Evolutionary conservation across 1,140 invertebrate genomes (phyloP), one percentile per base, ranked within the genome.

Genomic region (Drosophila novamexicana): DNA sequence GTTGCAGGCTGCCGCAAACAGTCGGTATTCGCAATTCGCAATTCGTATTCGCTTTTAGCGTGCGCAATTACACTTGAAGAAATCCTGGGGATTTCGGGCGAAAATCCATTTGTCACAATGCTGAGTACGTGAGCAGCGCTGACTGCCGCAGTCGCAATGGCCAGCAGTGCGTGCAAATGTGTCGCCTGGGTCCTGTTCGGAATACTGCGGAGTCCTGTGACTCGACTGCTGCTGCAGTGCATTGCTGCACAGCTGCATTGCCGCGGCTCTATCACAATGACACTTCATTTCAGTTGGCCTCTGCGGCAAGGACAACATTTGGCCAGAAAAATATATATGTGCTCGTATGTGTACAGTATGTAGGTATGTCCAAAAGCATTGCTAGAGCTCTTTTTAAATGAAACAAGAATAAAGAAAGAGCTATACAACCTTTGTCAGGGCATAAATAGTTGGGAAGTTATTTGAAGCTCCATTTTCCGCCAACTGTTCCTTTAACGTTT

Each of bases 91-190:
- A 89, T 89, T 89, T 75, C 80, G 75, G 79, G 85, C 74, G 80
- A 89, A 90, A 89, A 89, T 89, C 84, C 84, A 89, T 89, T 89
- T 89, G 84, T 89, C 84, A 89, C 84, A 89, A 89, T 89, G 77
- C 81, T 65, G 77, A 89, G 81, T 89, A 89, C 84, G 84, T 89
- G 84, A 89, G 77, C 72, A 70, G 59, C 58, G 59, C 62, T 74
- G 63, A 65, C 63, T 77, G 70, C 66, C 49, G 75, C 77, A 71
- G 80, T 77, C 62, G 67, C 56, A 56, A 56, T n/a, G 64, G 53
- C 63, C 77, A 85, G 75, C 63, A 69, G 79, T 88, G 83, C 83
- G 83, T 86, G 65, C 88, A 77, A 86, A 86, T 86, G 83, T 86
- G 79, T 83, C 82, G 83, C 73, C 66, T 63, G 82, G 71, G 75